A percentile compares a stretch with the other conserved stretches of the same genome.
phyloP scores from a whole-genome alignment of 35 echinoderm and acorn worm genomes.

The Holothuria glaberrima region DNA sequence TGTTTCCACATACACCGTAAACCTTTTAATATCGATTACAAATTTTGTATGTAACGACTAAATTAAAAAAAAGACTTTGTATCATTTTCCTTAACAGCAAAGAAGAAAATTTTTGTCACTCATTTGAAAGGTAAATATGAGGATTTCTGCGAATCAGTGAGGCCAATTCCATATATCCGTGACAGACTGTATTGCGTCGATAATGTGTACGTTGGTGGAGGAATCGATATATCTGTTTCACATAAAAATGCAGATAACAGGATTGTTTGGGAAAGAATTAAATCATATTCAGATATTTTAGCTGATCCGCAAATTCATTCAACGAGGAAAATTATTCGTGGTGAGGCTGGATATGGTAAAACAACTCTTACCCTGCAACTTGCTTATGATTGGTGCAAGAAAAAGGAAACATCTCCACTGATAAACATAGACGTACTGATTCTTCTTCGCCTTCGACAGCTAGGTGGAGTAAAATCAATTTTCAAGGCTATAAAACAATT shows the following conservation, averaged over 20 bases:
- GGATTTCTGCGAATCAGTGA: neutral
- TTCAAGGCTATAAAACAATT: neutral
- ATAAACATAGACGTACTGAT: neutral
- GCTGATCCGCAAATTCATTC: neutral
- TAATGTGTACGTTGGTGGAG: constrained; percentile 5
- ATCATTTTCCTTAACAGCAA: no score
- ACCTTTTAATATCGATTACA: no score
- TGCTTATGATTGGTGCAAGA: constrained; percentile 17
- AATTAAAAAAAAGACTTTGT: no score
- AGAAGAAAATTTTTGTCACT: neutral
- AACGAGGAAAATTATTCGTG: neutral
- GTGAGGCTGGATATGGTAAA: neutral
- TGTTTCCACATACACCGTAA: no score
- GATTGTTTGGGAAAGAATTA: neutral
- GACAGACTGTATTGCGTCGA: constrained; percentile 40
- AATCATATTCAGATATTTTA: constrained; percentile 1
- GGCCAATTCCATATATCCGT: constrained; percentile 28
- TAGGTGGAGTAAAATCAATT: constrained; percentile 10
- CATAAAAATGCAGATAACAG: neutral
- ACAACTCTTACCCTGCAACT: constrained; percentile 6
- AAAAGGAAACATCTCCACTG: neutral
- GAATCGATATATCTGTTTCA: neutral
- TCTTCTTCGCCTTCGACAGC: neutral
- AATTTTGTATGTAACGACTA: no score
- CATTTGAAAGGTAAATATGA: constrained; percentile 12